A percentile compares a stretch with the other conserved stretches of the same genome.
phyloP scores from a whole-genome alignment of 2,113 vertebrate genomes.

The Engystomops pustulosus region DNA sequence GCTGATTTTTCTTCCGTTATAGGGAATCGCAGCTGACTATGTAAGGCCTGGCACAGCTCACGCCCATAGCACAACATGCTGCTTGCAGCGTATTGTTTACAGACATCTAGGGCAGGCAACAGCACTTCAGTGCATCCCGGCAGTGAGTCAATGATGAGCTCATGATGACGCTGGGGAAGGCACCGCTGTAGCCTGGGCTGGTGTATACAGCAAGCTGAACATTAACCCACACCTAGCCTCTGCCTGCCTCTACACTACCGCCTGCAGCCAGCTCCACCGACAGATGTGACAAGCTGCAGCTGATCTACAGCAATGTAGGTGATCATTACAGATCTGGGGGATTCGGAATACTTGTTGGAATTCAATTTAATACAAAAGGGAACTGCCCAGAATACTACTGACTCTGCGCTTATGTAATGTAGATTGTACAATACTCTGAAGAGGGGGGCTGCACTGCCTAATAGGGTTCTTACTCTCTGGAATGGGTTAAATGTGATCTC shows the following conservation, averaged over 20 bases:
- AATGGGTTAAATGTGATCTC: neutral
- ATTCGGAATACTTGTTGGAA: neutral
- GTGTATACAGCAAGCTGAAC: neutral
- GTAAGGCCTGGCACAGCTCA: neutral
- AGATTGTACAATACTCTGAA: neutral
- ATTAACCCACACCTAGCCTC: constrained; percentile 13
- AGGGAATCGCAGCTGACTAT: neutral
- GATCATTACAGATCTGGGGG: neutral
- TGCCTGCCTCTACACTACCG: neutral
- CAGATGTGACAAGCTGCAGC: neutral
- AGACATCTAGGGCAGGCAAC: neutral
- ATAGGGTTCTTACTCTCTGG: neutral
- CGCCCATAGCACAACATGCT: constrained; percentile 3
- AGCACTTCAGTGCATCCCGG: neutral
- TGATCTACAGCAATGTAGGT: constrained; percentile 40
- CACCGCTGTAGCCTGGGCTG: constrained; percentile 15
- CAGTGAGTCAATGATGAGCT: neutral
- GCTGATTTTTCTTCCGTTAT: neutral
- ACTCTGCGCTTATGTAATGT: neutral
- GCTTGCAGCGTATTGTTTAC: neutral
- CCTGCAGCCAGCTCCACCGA: neutral
- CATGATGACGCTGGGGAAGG: neutral
- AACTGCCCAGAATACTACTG: neutral
- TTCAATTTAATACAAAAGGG: neutral
- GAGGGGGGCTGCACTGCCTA: neutral